Evolutionary conservation across 2,797 vertebrate species (phyloP).

Genomic region (Amblyopsis hoosieri): DNA sequence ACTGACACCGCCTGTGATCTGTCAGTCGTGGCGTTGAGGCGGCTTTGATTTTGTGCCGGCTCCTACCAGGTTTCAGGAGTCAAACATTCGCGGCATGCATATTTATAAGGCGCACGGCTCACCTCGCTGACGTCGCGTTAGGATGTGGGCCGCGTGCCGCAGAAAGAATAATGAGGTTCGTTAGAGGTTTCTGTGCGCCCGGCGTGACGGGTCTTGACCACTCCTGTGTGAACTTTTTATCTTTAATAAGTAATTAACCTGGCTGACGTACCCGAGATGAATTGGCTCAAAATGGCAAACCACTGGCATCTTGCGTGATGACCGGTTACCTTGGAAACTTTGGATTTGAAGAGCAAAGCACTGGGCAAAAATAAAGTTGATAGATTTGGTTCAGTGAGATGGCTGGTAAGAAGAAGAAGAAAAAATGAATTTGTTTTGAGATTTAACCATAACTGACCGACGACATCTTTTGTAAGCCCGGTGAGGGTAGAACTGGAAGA

Average conservation of each 20-base stretch:
- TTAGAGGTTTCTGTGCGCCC: slow-evolving; percentile 55
- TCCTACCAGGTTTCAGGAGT: slow-evolving; percentile 50
- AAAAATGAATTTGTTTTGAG: slow-evolving; percentile 72
- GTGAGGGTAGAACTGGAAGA: slow-evolving; percentile 40
- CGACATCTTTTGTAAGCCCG: slow-evolving; percentile 61
- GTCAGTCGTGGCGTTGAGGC: slow-evolving; percentile 36
- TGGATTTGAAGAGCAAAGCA: slow-evolving; percentile 47
- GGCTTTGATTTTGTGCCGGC: slow-evolving; percentile 60
- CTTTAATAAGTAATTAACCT: slow-evolving; percentile 69
- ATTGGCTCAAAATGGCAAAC: slow-evolving; percentile 53
- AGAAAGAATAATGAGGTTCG: slow-evolving; percentile 65
- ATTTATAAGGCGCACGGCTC: slow-evolving; percentile 45
- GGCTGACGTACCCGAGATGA: slow-evolving; percentile 44
- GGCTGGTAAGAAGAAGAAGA: slow-evolving; percentile 10
- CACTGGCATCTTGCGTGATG: slow-evolving; percentile 44
- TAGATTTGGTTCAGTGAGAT: slow-evolving; percentile 41
- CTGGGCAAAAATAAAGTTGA: slow-evolving; percentile 57
- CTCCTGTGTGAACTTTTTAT: slow-evolving; percentile 48
- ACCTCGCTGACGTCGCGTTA: slow-evolving; percentile 36
- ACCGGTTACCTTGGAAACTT: slow-evolving; percentile 74
- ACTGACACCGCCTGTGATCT: slow-evolving; percentile 61
- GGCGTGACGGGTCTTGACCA: slow-evolving; percentile 44
- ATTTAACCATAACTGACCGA: slow-evolving; percentile 70
- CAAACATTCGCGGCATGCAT: slow-evolving; percentile 48
- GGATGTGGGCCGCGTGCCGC: slow-evolving; percentile 28